Percentiles rank a stretch among this genome's conserved stretches.
Conservation (phyloP, 2,888 invertebrate species). For the Congeria kusceri region DNA sequence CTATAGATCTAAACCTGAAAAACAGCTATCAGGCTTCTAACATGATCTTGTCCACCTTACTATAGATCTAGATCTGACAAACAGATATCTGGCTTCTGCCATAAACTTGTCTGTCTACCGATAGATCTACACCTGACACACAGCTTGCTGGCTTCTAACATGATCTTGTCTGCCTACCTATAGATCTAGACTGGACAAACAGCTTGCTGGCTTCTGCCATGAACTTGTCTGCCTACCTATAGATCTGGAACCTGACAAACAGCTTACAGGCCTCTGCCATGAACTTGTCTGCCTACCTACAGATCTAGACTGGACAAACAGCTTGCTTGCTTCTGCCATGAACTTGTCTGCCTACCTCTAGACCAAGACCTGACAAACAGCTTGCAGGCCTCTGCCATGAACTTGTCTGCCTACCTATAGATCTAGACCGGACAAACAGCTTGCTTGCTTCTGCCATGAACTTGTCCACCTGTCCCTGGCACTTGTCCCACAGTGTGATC, state of each 20-base stretch:
- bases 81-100: slow-evolving; percentile 93
- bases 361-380: slow-evolving; percentile 92
- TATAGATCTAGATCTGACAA: slow-evolving; percentile 91
- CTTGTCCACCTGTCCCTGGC: slow-evolving; percentile 94
- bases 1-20: too few relatives aligned
- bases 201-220: slow-evolving; percentile 94
- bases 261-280: slow-evolving; percentile 94
- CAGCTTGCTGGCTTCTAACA: too few relatives aligned
- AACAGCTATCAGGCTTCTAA: too few relatives aligned
- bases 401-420: slow-evolving; percentile 93
- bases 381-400: slow-evolving; percentile 94
- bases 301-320: slow-evolving; percentile 91
- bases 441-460: slow-evolving; percentile 95
- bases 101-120: slow-evolving; percentile 94
- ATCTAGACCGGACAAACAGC: slow-evolving; percentile 91
- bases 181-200: slow-evolving; percentile 91
- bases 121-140: too few relatives aligned
- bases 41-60: slow-evolving; percentile 88
- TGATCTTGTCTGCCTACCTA: slow-evolving; percentile 89
- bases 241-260: slow-evolving; percentile 91
- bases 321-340: slow-evolving; percentile 93
- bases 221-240: slow-evolving; percentile 95
- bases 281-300: slow-evolving; percentile 90
- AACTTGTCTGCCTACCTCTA: slow-evolving; percentile 93
- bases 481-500: slow-evolving; percentile 95